Conservation (phyloP, 2,113 vertebrate genomes). For the Brachirus orientalis region DNA sequence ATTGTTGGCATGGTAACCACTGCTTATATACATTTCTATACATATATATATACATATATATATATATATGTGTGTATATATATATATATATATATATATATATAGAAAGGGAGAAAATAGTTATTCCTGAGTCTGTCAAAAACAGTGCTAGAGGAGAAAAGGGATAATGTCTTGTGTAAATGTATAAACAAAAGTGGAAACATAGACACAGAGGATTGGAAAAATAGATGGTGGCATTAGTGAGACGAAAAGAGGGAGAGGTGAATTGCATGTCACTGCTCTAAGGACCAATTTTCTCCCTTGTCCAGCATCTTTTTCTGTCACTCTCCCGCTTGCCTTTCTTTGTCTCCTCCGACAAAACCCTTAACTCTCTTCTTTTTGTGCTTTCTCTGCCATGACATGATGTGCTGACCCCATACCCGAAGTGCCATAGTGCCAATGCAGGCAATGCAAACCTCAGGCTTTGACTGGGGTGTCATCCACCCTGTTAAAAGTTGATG, state of each 20-base stretch:
- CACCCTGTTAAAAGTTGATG: too few relatives aligned
- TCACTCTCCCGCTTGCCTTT: too few relatives aligned
- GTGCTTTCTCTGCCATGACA: too few relatives aligned
- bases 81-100: conserved; percentile 9
- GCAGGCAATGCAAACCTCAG: too few relatives aligned
- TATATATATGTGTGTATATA: too few relatives aligned
- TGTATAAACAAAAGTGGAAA: conserved; percentile 25
- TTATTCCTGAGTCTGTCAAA: conserved; percentile 57
- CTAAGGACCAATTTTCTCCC: neutral
- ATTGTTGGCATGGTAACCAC: conserved; percentile 80
- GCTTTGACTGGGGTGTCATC: too few relatives aligned
- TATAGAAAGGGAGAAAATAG: conserved; percentile 20
- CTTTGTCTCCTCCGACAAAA: too few relatives aligned
- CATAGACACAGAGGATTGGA: conserved; percentile 1
- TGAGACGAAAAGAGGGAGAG: neutral
- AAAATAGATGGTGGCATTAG: conserved; percentile 11
- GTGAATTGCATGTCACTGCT: neutral
- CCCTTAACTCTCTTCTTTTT: too few relatives aligned
- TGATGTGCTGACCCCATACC: too few relatives aligned
- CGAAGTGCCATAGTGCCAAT: too few relatives aligned
- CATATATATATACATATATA: too few relatives aligned
- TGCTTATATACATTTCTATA: conserved; percentile 77
- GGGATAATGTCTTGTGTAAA: conserved; percentile 9
- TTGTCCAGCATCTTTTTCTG: too few relatives aligned
- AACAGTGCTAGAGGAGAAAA: conserved; percentile 3